Evolutionary conservation across 2,888 invertebrate genomes (phyloP).

Genomic region (Lasioglossum zephyrum): DNA sequence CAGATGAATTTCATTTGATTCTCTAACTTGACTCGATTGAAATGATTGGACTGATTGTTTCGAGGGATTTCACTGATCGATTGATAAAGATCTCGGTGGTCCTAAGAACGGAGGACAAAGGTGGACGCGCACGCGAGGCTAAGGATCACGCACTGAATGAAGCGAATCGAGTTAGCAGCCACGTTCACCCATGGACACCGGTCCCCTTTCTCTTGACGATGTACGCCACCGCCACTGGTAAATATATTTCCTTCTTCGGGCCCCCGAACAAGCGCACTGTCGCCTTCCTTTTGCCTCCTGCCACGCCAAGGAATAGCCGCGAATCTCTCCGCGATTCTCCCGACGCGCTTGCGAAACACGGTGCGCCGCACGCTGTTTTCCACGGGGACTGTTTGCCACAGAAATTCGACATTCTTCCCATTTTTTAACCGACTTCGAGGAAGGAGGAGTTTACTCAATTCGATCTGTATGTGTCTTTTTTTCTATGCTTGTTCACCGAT

Average conservation of each 20-base stretch:
- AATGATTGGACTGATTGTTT: not conserved
- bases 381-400: not conserved
- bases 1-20: not conserved
- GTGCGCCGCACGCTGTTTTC: not conserved
- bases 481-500: too few species aligned
- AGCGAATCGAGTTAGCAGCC: constrained; percentile 72
- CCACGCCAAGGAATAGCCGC: not conserved
- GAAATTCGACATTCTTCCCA: not conserved
- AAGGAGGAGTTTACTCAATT: too few species aligned
- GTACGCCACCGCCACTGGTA: constrained; percentile 65
- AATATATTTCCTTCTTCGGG: constrained; percentile 63
- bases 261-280: constrained; percentile 35
- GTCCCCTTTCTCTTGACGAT: constrained; percentile 80
- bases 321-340: not conserved
- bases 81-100: not conserved
- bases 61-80: not conserved
- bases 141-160: constrained; percentile 82
- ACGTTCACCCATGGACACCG: constrained; percentile 54
- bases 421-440: too few species aligned
- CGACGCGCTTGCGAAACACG: not conserved
- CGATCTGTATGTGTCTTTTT: too few species aligned
- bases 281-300: constrained; percentile 15
- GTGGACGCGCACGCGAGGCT: constrained; percentile 73
- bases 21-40: not conserved
- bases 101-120: constrained; percentile 21